Base-by-base conservation (phyloP, 2,797 vertebrate species). In the Australoheros facetus region DNA sequence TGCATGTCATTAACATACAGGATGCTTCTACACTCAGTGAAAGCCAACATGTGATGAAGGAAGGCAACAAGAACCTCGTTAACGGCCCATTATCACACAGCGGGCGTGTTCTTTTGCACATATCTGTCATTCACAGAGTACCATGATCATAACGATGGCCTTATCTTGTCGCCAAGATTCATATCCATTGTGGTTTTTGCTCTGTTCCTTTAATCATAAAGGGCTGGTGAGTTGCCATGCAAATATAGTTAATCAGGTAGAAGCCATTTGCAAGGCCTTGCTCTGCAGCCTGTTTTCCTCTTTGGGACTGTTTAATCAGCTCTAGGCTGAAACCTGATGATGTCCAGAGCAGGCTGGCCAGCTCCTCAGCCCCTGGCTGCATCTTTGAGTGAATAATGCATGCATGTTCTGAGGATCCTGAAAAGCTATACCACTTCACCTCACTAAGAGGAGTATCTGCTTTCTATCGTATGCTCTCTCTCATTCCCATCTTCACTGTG, bases 341-440 rank as follows among this genome's bases (percentile, higher is more conserved):
- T 73, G 78, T 82, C 75, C 80, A 85, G 75, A 77, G 45, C 62
- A 58, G 74, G n/a, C 51, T 6, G 73, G 30, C 73, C 58, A 72
- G 59, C 85, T 88, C 90, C 89, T 89, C 64, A 75, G 84, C 74
- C 66, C 78, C 8, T 26, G 78, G 55, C 75, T 81, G 79, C 88
- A 80, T 88, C 83, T 79, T 85, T 76, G 60, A 77, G 86, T 95
- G 87, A 95, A 95, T 95, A 93, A 96, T 96, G 86, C 75, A 95
- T 92, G 89, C 73, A 80, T 72, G 73, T 74, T 51, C 86, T 62
- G 79, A 88, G 82, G 77, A 79, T 87, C 88, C 82, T 85, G 80
- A 90, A 89, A 85, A 85, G 79, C 77, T 55, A 16, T 76, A 75
- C 72, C 69, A 69, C 88, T 78, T 78, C 37, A 21, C 78, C 8